phyloP scores from a whole-genome alignment of 1,140 invertebrate genomes.

The Drosophila melanica region DNA sequence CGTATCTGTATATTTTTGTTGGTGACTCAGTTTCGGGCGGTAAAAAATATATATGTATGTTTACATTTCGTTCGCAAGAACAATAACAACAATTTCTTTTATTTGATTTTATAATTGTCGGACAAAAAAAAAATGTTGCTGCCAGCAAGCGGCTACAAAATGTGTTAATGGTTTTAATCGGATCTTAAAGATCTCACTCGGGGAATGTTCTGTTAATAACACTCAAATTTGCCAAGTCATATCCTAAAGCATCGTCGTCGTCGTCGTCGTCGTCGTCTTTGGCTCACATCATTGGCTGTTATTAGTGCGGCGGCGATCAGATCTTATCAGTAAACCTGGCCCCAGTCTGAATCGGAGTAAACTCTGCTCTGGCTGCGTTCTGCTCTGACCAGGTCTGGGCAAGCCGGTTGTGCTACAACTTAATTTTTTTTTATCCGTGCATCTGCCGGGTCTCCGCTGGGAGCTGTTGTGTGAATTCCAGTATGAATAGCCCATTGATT shows the following conservation, averaged over 20 bases:
- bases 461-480: slow-evolving; percentile 55
- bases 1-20: slow-evolving; percentile 21
- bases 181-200: slow-evolving; percentile 65
- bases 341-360: slow-evolving; percentile 10
- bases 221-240: slow-evolving; percentile 80
- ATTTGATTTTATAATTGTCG: slow-evolving; percentile 80
- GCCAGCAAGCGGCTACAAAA: slow-evolving; percentile 55
- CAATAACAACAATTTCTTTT: slow-evolving; percentile 32
- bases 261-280: slow-evolving; percentile 30
- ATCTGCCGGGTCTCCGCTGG: slow-evolving; percentile 35
- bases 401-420: slow-evolving; percentile 57
- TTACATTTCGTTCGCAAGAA: slow-evolving; percentile 55
- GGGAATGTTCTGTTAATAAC: slow-evolving; percentile 62
- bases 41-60: slow-evolving; percentile 42
- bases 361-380: slow-evolving; percentile 7
- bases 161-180: slow-evolving; percentile 83
- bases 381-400: slow-evolving; percentile 26
- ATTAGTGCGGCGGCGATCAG: slow-evolving; percentile 62
- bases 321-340: slow-evolving; percentile 63
- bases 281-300: slow-evolving; percentile 70
- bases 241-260: slow-evolving; percentile 72
- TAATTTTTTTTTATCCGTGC: slow-evolving; percentile 50
- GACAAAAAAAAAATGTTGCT: slow-evolving; percentile 28
- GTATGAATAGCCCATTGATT: slow-evolving; percentile 75
- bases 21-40: slow-evolving; percentile 35